phyloP scores from a whole-genome alignment of 2,113 vertebrate species.

The Prunella fulvescens region DNA sequence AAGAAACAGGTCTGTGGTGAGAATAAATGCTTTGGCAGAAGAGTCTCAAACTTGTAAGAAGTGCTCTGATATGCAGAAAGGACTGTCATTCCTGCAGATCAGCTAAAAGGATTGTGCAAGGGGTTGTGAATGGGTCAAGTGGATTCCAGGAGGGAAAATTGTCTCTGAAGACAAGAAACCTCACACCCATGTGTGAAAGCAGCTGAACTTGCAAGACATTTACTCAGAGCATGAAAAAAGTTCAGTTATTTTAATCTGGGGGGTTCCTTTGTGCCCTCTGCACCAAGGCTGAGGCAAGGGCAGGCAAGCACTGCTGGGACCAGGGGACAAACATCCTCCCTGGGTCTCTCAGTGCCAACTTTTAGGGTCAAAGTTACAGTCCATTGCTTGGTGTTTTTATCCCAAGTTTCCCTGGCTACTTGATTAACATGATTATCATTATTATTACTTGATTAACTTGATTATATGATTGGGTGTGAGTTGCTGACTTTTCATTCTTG shows the following conservation, averaged over 20 bases:
- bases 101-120: not conserved
- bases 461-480: not conserved
- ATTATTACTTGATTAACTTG: not conserved
- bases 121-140: not conserved
- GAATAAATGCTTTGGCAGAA: not conserved
- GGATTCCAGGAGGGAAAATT: not conserved
- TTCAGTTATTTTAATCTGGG: not conserved
- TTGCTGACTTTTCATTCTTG: not conserved
- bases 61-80: not conserved
- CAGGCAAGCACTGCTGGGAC: not conserved
- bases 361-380: no score
- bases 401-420: no score
- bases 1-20: not conserved
- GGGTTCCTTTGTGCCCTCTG: not conserved
- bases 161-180: not conserved
- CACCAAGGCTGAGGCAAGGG: fast-evolving
- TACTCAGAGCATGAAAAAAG: not conserved
- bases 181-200: not conserved
- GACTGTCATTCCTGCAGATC: not conserved
- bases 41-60: not conserved
- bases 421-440: not conserved
- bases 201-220: not conserved
- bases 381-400: no score
- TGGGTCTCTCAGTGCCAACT: no score
- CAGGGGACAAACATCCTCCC: not conserved